phyloP scores from a whole-genome alignment of 2,797 vertebrate species.

The Heterohyrax brucei region DNA sequence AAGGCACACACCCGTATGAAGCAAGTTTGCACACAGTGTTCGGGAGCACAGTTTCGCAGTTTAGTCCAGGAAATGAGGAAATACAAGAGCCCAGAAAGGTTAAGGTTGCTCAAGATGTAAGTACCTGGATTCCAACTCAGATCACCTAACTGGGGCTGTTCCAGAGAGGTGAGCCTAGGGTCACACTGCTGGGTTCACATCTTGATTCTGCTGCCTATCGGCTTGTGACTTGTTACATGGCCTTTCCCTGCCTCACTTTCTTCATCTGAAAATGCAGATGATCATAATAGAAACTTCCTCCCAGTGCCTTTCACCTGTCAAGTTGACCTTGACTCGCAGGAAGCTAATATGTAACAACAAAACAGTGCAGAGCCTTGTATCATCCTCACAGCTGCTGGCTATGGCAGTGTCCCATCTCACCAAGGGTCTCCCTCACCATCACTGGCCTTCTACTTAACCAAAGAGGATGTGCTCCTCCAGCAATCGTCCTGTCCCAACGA shows the following conservation, averaged over 20 bases:
- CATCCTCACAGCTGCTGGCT: too few species aligned
- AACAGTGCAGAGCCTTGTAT: too few species aligned
- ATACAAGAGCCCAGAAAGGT: neutral
- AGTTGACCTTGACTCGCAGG: too few species aligned
- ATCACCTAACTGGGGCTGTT: neutral
- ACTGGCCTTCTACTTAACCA: neutral
- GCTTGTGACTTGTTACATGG: neutral
- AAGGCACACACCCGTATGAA: neutral
- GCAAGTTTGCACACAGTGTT: neutral
- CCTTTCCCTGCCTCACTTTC: neutral
- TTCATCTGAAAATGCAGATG: neutral
- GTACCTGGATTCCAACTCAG: neutral
- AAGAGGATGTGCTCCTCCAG: neutral
- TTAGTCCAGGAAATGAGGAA: neutral
- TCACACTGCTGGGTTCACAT: neutral
- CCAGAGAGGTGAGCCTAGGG: neutral
- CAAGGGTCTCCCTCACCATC: neutral
- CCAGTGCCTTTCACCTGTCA: neutral
- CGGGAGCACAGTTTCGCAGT: neutral
- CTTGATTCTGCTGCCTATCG: neutral
- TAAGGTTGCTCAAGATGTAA: neutral
- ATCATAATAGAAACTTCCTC: neutral
- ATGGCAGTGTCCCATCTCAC: neutral
- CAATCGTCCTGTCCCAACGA: neutral
- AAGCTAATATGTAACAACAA: too few species aligned